Conservation (phyloP, 2,113 vertebrate species). For the Sturnus vulgaris region DNA sequence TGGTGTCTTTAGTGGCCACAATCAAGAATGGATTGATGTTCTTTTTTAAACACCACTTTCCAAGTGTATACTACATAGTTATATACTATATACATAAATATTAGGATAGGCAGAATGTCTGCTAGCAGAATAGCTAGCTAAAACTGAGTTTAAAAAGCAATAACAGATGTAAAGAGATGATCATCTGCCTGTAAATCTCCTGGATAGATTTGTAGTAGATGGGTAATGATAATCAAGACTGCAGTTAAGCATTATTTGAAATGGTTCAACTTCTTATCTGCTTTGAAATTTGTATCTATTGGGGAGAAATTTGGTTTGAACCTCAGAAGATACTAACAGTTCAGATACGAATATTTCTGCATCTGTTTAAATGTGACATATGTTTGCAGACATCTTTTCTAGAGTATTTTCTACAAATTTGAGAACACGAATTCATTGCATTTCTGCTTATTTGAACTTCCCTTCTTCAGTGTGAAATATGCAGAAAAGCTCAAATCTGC, state of each 20-base stretch:
- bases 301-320: neutral
- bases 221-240: neutral
- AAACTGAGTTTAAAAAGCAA: neutral
- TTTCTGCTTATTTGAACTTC: constrained; percentile 12
- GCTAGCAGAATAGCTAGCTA: neutral
- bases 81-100: neutral
- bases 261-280: neutral
- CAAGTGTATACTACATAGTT: neutral
- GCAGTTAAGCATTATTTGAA: constrained; percentile 1
- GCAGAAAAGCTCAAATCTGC: neutral
- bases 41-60: neutral
- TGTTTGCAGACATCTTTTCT: neutral
- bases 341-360: constrained; percentile 1
- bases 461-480: neutral
- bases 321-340: neutral
- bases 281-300: neutral
- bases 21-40: neutral
- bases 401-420: neutral
- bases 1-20: neutral
- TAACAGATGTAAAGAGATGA: neutral
- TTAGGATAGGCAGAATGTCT: neutral
- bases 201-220: neutral
- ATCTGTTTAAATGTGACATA: neutral
- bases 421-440: neutral
- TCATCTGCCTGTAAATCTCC: constrained; percentile 1